Conservation (phyloP, 2,888 invertebrate genomes). For the Sturmia bella region DNA sequence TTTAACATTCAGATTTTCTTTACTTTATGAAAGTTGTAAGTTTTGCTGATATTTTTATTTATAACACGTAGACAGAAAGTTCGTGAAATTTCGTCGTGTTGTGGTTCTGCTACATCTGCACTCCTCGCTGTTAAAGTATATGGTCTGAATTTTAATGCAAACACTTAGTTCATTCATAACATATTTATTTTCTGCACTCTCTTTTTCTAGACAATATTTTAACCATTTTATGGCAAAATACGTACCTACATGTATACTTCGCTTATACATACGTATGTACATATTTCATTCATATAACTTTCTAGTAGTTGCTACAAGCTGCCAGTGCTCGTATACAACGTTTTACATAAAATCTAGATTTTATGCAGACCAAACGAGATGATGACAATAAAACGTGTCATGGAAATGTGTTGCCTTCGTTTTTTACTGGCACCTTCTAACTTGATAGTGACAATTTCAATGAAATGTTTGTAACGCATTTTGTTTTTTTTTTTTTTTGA, state of each 20-base stretch:
- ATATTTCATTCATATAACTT: slow-evolving; percentile 50
- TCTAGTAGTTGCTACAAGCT: slow-evolving; percentile 25
- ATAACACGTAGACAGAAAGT: too few species aligned
- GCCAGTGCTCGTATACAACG: slow-evolving; percentile 25
- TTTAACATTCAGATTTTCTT: too few species aligned
- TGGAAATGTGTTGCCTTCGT: slow-evolving; percentile 42
- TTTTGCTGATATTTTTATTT: too few species aligned
- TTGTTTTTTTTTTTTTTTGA: too few species aligned
- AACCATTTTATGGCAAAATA: slow-evolving; percentile 31
- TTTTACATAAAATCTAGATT: slow-evolving; percentile 54
- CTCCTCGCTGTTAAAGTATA: neutral
- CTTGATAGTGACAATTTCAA: slow-evolving; percentile 32
- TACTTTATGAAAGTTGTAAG: too few species aligned
- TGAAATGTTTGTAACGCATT: slow-evolving; percentile 10
- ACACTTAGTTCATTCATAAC: slow-evolving; percentile 2
- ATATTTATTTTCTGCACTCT: neutral
- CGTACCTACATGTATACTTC: too few species aligned
- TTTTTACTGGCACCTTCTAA: slow-evolving; percentile 14
- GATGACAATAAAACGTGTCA: slow-evolving; percentile 59
- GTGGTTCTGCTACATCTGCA: neutral
- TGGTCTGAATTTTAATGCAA: slow-evolving; percentile 13
- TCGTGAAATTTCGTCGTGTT: too few species aligned
- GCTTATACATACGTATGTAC: too few species aligned
- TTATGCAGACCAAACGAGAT: slow-evolving; percentile 50
- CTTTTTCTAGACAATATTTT: slow-evolving; percentile 23